phyloP scores from a whole-genome alignment of 30 jellyfish, hydroid and myxozoan genomes.

The Morbakka virulenta region DNA sequence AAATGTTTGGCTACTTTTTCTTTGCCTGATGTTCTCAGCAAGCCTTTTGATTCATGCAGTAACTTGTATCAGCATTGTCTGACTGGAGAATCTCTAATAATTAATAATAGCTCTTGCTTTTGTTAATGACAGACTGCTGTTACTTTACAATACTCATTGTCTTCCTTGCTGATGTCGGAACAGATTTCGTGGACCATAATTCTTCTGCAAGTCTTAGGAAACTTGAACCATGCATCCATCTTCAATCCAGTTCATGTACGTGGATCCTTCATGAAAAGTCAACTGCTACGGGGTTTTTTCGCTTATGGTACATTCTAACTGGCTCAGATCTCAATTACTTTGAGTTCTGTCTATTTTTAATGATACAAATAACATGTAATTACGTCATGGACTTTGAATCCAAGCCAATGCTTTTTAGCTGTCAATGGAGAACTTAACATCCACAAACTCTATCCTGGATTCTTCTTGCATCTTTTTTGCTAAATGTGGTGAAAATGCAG shows the following conservation, averaged over 20 bases:
- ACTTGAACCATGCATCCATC: conserved; percentile 60
- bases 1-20: not conserved
- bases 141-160: conserved; percentile 12
- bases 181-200: conserved; percentile 40
- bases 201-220: conserved; percentile 34
- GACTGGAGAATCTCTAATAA: conserved; percentile 28
- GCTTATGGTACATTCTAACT: conserved; percentile 30
- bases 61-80: conserved; percentile 36
- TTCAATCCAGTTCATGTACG: conserved; percentile 33
- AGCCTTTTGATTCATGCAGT: conserved; percentile 41
- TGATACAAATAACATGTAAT: conserved; percentile 51
- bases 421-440: conserved; percentile 38
- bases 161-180: conserved; percentile 6
- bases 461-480: conserved; percentile 33
- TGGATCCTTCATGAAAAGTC: conserved; percentile 42
- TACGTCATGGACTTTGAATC: conserved; percentile 55
- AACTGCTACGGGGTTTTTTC: conserved; percentile 47
- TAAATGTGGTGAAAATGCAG: conserved; percentile 55
- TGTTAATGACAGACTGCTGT: not conserved
- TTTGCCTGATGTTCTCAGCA: conserved; percentile 22
- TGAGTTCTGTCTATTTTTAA: conserved; percentile 44
- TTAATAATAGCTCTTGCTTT: not conserved
- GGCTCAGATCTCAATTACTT: conserved; percentile 36
- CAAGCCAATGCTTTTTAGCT: conserved; percentile 36
- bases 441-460: conserved; percentile 29